These are phyloP conservation scores for Apoderus coryli DNA, from an alignment of 2,888 invertebrate genomes.

Conservation along the genomic window DNA sequence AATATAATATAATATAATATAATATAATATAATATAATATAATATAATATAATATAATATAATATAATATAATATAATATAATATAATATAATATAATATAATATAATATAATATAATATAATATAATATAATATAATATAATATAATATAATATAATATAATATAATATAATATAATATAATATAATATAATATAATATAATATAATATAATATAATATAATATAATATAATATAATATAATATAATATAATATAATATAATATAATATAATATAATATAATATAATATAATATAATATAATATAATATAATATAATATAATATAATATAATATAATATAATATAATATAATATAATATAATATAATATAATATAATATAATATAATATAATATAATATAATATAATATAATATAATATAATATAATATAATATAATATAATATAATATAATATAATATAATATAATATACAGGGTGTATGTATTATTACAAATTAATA, in stretches of 20 bases:
- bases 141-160: constrained; percentile 3
- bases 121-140: constrained; percentile 3
- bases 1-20: constrained; percentile 3
- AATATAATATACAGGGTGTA: constrained; percentile 2
- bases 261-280: constrained; percentile 3
- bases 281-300: constrained; percentile 3
- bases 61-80: constrained; percentile 3
- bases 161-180: constrained; percentile 3
- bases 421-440: constrained; percentile 3
- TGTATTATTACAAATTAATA: too few species aligned
- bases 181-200: constrained; percentile 3
- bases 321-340: constrained; percentile 3
- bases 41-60: constrained; percentile 3
- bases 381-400: constrained; percentile 3
- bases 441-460: constrained; percentile 3
- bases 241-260: constrained; percentile 3
- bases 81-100: constrained; percentile 3
- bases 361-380: constrained; percentile 3
- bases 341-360: constrained; percentile 3
- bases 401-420: constrained; percentile 3
- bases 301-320: constrained; percentile 3
- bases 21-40: constrained; percentile 3
- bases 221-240: constrained; percentile 3
- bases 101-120: constrained; percentile 3
- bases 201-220: constrained; percentile 3